Conservation (phyloP, 92 coral and sea anemone species). For the Siderastrea siderea region DNA sequence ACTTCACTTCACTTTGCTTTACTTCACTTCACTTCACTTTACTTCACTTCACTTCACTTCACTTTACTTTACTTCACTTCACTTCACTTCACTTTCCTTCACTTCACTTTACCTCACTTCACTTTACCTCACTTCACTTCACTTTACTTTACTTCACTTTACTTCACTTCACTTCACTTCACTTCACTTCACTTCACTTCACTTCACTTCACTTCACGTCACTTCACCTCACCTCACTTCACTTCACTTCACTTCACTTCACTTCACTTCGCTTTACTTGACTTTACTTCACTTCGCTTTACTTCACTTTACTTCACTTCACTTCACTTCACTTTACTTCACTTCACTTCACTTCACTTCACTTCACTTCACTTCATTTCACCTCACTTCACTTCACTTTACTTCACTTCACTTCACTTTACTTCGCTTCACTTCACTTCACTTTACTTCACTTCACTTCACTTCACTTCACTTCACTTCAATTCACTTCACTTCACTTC, state of each 20-base stretch:
- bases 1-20: conserved; percentile 37
- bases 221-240: no score
- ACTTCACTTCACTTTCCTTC: no score
- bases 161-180: conserved; percentile 16
- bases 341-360: conserved; percentile 46
- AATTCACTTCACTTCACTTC: conserved; percentile 39
- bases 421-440: conserved; percentile 4
- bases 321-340: conserved; percentile 34
- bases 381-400: conserved; percentile 32
- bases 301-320: neutral
- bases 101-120: neutral
- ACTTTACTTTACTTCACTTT: conserved; percentile 37
- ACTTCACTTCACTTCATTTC: neutral
- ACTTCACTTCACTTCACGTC: conserved; percentile 34
- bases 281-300: conserved; percentile 30
- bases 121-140: conserved; percentile 12
- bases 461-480: conserved; percentile 36
- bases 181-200: conserved; percentile 1
- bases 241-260: neutral
- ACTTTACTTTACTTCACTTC: conserved; percentile 38
- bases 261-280: conserved; percentile 35
- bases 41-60: conserved; percentile 19
- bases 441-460: neutral
- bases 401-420: conserved; percentile 39
- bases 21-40: neutral